phyloP scores from a whole-genome alignment of 2,888 invertebrate species.

The Glaucopsyche alexis region DNA sequence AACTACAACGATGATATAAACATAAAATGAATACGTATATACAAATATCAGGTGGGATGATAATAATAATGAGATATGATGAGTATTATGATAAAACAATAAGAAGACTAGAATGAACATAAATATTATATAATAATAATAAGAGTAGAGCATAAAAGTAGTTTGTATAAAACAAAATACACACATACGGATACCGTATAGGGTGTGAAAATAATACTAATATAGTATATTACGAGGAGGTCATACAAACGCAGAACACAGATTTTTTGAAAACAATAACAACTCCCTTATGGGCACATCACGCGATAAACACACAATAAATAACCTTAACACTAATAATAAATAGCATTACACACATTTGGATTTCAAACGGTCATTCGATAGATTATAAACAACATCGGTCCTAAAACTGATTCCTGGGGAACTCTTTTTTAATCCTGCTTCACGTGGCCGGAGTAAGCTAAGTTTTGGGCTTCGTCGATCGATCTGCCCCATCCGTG shows the following conservation, averaged over 20 bases:
- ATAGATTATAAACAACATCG: slow-evolving; percentile 45
- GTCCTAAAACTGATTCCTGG: slow-evolving; percentile 49
- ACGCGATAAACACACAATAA: slow-evolving; percentile 66
- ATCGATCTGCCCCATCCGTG: slow-evolving; percentile 84
- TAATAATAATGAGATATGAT: slow-evolving; percentile 56
- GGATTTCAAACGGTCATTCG: slow-evolving; percentile 41
- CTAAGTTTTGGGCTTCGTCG: slow-evolving; percentile 78
- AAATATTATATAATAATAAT: slow-evolving; percentile 36
- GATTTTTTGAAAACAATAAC: slow-evolving; percentile 66
- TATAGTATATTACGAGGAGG: slow-evolving; percentile 63
- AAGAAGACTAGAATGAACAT: slow-evolving; percentile 42
- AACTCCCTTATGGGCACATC: slow-evolving; percentile 65
- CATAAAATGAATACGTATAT: slow-evolving; percentile 34
- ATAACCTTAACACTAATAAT: slow-evolving; percentile 63
- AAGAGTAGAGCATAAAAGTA: slow-evolving; percentile 37
- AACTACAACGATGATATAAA: slow-evolving; percentile 33
- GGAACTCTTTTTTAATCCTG: slow-evolving; percentile 52
- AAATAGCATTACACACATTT: slow-evolving; percentile 54
- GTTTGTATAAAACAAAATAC: slow-evolving; percentile 63
- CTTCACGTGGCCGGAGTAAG: slow-evolving; percentile 79
- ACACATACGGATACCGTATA: slow-evolving; percentile 78
- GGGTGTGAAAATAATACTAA: slow-evolving; percentile 64
- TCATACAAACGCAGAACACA: slow-evolving; percentile 72
- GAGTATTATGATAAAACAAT: slow-evolving; percentile 50
- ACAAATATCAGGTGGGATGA: slow-evolving; percentile 35